Percentiles rank a stretch among this genome's conserved stretches.
Conservation (phyloP, 2,888 invertebrate species). For the Bellardia bayeri region DNA sequence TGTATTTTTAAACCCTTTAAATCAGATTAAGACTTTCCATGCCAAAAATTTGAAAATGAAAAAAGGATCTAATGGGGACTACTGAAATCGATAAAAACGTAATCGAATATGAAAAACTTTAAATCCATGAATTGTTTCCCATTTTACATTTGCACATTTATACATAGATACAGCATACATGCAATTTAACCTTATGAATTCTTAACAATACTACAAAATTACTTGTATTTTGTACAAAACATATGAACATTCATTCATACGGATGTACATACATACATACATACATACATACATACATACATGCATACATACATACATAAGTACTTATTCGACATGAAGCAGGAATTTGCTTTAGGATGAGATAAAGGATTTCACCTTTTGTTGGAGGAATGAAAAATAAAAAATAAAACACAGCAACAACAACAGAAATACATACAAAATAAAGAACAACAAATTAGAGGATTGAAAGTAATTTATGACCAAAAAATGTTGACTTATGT, state of each 20-base stretch:
- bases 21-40: slow-evolving; percentile 43
- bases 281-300: too few species aligned
- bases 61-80: slow-evolving; percentile 26
- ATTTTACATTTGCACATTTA: slow-evolving; percentile 21
- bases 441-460: slow-evolving; percentile 80
- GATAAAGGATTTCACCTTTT: slow-evolving; percentile 80
- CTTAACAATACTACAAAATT: slow-evolving; percentile 13
- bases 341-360: slow-evolving; percentile 65
- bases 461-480: slow-evolving; percentile 82
- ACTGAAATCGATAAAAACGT: slow-evolving; percentile 48
- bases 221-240: slow-evolving; percentile 13
- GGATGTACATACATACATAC: not conserved
- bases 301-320: not conserved
- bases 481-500: slow-evolving; percentile 81
- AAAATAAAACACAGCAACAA: slow-evolving; percentile 31
- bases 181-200: slow-evolving; percentile 9
- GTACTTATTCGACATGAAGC: slow-evolving; percentile 54
- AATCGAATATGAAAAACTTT: not conserved
- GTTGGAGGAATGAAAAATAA: slow-evolving; percentile 53
- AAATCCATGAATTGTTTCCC: slow-evolving; percentile 51
- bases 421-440: slow-evolving; percentile 21
- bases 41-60: slow-evolving; percentile 9
- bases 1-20: slow-evolving; percentile 46
- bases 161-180: not conserved
- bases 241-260: slow-evolving; percentile 17